Evolutionary conservation across 2,888 invertebrate genomes (phyloP), one percentile per base, ranked within the genome.

Genomic region (Phengaris arion): DNA sequence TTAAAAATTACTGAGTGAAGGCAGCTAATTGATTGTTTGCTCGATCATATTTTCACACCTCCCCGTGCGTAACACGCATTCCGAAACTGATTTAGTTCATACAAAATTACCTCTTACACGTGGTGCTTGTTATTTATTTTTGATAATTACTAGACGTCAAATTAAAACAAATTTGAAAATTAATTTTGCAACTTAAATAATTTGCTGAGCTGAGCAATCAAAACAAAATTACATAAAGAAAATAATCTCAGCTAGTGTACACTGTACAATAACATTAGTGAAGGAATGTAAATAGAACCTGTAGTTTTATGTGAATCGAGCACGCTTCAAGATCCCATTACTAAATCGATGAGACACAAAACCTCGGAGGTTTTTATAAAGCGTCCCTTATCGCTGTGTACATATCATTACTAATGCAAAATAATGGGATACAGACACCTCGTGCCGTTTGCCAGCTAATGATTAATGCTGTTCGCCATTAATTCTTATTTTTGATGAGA

Each of bases 401-500:
- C 91, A 92, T 93, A 93, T 92, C 93, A 93, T 93, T 93, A 92
- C 93, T 93, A 93, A 93, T 91, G 92, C 92, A 91, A 93, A 93
- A 93, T 93, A 93, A 93, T 93, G 92, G 91, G 92, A 91, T 90
- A 90, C 92, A 84, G 91, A 93, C 92, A 93, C 93, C 92, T 92
- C 92, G 90, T 91, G 92, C 92, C 89, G 91, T 93, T 92, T 93
- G 93, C 90, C 83, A 86, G 91, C 88, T 86, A 87, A 91, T 93
- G 93, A 93, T 93, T 93, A 93, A 93, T 93, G 93, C 88, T 86
- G 88, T 87, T 90, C 89, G 84, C 88, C 93, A 93, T 93, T 93
- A 93, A 93, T 93, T 93, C 92, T 92, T 92, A 93, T 93, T 93
- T 93, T 91, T 92, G 92, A 93, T 92, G 93, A 93, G 93, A 93